Evolutionary conservation across 2,888 invertebrate species (phyloP).

Genomic region (Petrolisthes cinctipes): DNA sequence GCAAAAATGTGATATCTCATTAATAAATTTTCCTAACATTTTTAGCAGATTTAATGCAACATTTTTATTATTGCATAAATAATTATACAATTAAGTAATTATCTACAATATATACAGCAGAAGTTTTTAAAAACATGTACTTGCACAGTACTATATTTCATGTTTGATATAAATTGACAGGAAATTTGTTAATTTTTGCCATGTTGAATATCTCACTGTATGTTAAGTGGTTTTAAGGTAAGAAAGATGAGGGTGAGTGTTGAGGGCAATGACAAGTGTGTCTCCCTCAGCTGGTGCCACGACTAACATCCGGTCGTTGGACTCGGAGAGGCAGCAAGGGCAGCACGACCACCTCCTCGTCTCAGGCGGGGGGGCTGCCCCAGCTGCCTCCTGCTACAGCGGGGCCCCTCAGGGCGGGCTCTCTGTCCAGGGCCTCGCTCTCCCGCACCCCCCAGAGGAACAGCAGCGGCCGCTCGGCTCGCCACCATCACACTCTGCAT

Average conservation of each 20-base stretch:
- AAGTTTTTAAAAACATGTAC: too few relatives aligned
- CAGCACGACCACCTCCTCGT: constrained; percentile 56
- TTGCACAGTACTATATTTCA: too few relatives aligned
- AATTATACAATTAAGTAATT: too few relatives aligned
- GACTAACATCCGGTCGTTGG: constrained; percentile 62
- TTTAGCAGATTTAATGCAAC: too few relatives aligned
- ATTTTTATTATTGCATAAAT: too few relatives aligned
- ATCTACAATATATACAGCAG: too few relatives aligned
- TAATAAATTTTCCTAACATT: too few relatives aligned
- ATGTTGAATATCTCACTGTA: too few relatives aligned
- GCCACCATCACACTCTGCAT: constrained; percentile 60
- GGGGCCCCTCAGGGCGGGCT: constrained; percentile 57
- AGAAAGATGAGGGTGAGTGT: constrained; percentile 6
- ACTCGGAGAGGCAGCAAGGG: constrained; percentile 60
- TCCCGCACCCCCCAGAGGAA: constrained; percentile 60
- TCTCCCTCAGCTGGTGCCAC: constrained; percentile 59
- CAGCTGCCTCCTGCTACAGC: constrained; percentile 41
- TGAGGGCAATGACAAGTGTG: constrained; percentile 16
- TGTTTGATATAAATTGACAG: too few relatives aligned
- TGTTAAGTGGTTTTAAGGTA: too few relatives aligned
- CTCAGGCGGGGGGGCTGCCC: constrained; percentile 48
- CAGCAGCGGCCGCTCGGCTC: constrained; percentile 60
- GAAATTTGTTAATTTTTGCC: too few relatives aligned
- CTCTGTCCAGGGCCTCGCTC: constrained; percentile 55
- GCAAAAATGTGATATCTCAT: too few relatives aligned